Evolutionary conservation across 2,113 vertebrate species (phyloP).

Genomic region (Gulo gulo): DNA sequence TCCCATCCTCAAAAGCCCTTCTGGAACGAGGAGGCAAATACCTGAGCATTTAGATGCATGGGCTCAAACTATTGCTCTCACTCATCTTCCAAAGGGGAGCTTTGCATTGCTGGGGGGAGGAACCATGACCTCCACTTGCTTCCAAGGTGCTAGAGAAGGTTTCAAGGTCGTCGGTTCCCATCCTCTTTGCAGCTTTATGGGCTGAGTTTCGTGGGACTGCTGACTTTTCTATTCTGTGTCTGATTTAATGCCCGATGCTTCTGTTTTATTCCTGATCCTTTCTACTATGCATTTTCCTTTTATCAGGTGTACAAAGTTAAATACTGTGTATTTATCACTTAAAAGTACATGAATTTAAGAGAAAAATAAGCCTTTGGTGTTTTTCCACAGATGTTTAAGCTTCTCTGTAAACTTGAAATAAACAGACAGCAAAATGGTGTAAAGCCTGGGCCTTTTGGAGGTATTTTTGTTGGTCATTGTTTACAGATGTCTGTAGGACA

Average conservation of each 20-base stretch:
- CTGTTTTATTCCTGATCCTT: constrained; percentile 76
- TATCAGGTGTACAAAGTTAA: constrained; percentile 86
- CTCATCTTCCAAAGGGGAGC: neutral
- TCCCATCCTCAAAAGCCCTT: neutral
- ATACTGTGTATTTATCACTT: constrained; percentile 89
- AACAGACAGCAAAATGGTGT: constrained; percentile 81
- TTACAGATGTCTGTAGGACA: fast-evolving
- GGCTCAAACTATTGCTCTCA: neutral
- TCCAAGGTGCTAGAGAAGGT: constrained; percentile 68
- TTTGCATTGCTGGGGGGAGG: neutral
- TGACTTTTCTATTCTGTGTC: constrained; percentile 78
- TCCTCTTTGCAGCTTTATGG: constrained; percentile 9
- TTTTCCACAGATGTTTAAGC: constrained; percentile 81
- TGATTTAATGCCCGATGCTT: constrained; percentile 77
- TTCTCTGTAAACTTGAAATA: constrained; percentile 86
- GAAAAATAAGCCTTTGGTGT: constrained; percentile 71
- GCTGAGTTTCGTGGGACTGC: constrained; percentile 62
- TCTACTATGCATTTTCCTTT: constrained; percentile 86
- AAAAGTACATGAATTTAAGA: constrained; percentile 79
- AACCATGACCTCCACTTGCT: neutral
- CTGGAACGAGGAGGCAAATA: neutral
- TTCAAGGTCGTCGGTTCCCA: neutral
- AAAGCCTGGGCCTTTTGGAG: constrained; percentile 4
- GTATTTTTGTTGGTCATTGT: neutral
- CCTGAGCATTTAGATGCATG: neutral